Evolutionary conservation across 2,888 invertebrate species (phyloP), one percentile per base, ranked within the genome.

Genomic region (Agrypnus murinus): DNA sequence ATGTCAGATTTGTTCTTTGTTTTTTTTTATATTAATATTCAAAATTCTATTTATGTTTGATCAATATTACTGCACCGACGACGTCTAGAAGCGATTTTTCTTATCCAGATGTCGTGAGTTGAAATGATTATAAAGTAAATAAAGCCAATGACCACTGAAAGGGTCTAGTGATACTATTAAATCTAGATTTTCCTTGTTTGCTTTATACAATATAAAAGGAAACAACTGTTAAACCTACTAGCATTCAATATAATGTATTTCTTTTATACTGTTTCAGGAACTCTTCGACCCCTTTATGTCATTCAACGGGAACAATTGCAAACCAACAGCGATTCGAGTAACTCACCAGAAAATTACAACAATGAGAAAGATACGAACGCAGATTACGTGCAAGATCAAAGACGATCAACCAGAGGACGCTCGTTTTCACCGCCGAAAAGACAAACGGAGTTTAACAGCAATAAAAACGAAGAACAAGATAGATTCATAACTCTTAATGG

Each of bases 351-450:
- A 19, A 50, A 45, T 46, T 73, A 45, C 34, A 25, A 25, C 25
- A 31, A 25, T 34, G 70, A 67, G 58, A 71, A 59, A 2, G 66
- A 71, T n/a, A 69, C 67, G 14, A 71, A 72, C 31, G 71, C 75
- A 9, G 65, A 75, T 48, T 70, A 72, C 0, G 68, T 65, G 7
- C 14, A 53, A 38, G 34, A 50, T 8, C 68, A 58, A 36, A 48
- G 36, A 7, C 65, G 72, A 10, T 65, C 73, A 8, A 60, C 69
- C 0, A 74, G 85, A 58, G 84, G 84, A 10, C 76, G 84, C 48
- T 85, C 85, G 6, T 84, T 84, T 71, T 84, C 85, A 10, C 85
- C 85, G 8, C 84, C 83, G 10, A 71, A 69, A 58, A 55, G 38
- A 38, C 48, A 69, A 25, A 31, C 32, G 2, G 72, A 70, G 15